A percentile compares a stretch with the other conserved stretches of the same genome.
Evolutionary conservation across 1,140 invertebrate genomes (phyloP).

Genomic region (Philotrypesis tridentata): DNA sequence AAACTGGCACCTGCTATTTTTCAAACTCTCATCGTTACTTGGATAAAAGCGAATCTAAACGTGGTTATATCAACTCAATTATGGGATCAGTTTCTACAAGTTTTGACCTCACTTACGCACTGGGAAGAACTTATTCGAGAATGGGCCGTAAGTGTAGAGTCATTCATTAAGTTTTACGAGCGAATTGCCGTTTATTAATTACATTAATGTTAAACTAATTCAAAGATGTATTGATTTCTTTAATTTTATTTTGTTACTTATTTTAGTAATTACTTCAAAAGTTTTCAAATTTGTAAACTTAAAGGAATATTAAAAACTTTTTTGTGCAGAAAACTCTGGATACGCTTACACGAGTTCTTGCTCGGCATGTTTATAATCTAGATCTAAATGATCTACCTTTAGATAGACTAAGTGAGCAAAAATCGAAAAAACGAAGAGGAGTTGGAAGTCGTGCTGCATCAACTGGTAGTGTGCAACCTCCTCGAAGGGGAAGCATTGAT

Average conservation of each 20-base stretch:
- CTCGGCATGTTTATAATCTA: conserved; percentile 93
- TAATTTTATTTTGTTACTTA: conserved; percentile 19
- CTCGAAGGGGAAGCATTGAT: conserved; percentile 65
- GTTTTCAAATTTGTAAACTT: background rate
- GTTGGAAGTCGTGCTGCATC: conserved; percentile 71
- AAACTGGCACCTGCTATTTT: conserved; percentile 93
- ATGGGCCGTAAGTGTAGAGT: conserved; percentile 86
- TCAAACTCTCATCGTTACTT: conserved; percentile 97
- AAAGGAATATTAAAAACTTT: conserved; percentile 8
- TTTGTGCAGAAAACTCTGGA: conserved; percentile 93
- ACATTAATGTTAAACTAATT: background rate
- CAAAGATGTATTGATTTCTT: background rate
- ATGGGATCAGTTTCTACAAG: conserved; percentile 95
- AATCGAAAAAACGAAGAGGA: conserved; percentile 80
- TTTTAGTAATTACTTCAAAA: background rate
- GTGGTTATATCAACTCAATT: conserved; percentile 90
- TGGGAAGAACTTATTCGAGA: conserved; percentile 97
- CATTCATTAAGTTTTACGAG: conserved; percentile 31
- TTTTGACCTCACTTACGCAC: conserved; percentile 90
- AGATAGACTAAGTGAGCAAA: conserved; percentile 88
- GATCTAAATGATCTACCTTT: conserved; percentile 93
- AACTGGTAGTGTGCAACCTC: conserved; percentile 68
- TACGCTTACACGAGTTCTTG: conserved; percentile 92
- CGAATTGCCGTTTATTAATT: conserved; percentile 25
- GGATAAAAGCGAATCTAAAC: conserved; percentile 98